A percentile compares a stretch with the other conserved stretches of the same genome.
Conservation (phyloP, 1,140 invertebrate species). For the Lasioglossum albipes region DNA sequence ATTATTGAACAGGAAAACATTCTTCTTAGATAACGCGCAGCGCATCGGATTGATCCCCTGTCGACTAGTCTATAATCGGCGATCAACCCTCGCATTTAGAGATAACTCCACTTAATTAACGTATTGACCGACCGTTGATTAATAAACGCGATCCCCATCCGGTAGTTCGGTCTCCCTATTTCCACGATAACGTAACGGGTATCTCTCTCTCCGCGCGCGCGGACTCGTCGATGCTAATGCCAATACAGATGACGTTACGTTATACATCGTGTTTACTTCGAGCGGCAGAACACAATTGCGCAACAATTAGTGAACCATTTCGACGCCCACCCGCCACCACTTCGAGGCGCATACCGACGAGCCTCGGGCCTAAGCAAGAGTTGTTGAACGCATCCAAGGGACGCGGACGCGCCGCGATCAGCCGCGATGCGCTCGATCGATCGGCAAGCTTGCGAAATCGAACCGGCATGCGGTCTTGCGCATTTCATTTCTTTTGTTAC, state of each 20-base stretch:
- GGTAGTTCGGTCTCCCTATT: constrained; percentile 36
- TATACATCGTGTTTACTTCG: constrained; percentile 24
- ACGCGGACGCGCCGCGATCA: too few relatives aligned
- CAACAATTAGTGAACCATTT: constrained; percentile 26
- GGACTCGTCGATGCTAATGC: constrained; percentile 14
- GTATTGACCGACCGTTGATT: constrained; percentile 27
- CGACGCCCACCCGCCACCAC: constrained; percentile 18
- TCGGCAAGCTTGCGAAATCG: too few relatives aligned
- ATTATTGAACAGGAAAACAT: neutral
- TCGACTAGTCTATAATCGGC: constrained; percentile 25
- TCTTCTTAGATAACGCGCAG: neutral
- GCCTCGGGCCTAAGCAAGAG: neutral
- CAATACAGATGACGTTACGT: constrained; percentile 34
- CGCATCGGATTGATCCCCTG: too few relatives aligned
- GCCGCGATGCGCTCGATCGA: too few relatives aligned
- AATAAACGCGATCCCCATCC: constrained; percentile 23
- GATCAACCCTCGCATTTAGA: constrained; percentile 21
- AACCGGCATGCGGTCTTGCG: too few relatives aligned
- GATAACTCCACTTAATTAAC: constrained; percentile 37
- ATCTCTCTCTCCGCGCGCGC: neutral
- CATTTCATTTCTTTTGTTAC: too few relatives aligned
- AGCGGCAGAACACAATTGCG: constrained; percentile 2
- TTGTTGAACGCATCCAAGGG: too few relatives aligned
- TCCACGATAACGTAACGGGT: constrained; percentile 40
- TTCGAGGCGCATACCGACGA: neutral